Evolutionary conservation across 2,888 invertebrate species (phyloP).

Genomic region (Callinectes sapidus): DNA sequence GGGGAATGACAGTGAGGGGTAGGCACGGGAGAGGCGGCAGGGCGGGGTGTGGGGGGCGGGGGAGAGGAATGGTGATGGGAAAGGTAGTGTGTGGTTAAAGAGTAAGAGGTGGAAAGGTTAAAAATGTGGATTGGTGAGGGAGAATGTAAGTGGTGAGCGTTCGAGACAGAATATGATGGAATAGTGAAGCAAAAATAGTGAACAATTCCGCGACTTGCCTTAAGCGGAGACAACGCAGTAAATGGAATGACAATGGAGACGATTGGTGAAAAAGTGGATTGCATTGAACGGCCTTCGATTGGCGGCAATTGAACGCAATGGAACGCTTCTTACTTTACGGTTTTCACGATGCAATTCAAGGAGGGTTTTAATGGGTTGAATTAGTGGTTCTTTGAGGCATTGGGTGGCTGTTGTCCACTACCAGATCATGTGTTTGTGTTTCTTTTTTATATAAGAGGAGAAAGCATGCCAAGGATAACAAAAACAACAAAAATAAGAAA

Average conservation of each 20-base stretch:
- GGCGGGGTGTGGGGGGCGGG: background rate
- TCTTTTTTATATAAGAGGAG: too few species aligned
- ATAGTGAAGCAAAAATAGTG: background rate
- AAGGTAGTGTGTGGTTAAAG: background rate
- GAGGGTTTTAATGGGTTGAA: background rate
- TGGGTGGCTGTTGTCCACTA: background rate
- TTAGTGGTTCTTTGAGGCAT: background rate
- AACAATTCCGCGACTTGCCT: background rate
- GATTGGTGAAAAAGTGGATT: background rate
- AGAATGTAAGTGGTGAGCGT: background rate
- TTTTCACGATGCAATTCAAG: background rate
- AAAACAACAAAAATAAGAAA: too few species aligned
- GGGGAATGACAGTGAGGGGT: slow-evolving; percentile 2
- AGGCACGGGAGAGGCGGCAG: background rate
- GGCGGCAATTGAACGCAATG: background rate
- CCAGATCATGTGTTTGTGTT: too few species aligned
- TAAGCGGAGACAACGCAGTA: background rate
- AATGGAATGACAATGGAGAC: background rate
- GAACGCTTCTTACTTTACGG: background rate
- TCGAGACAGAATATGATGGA: background rate
- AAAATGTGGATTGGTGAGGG: background rate
- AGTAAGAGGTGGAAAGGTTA: background rate
- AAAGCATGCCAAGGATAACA: too few species aligned
- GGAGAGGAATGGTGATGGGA: background rate
- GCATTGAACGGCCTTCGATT: background rate